Conservation (phyloP, 1,140 invertebrate species). For the Zaprionus inermis region DNA sequence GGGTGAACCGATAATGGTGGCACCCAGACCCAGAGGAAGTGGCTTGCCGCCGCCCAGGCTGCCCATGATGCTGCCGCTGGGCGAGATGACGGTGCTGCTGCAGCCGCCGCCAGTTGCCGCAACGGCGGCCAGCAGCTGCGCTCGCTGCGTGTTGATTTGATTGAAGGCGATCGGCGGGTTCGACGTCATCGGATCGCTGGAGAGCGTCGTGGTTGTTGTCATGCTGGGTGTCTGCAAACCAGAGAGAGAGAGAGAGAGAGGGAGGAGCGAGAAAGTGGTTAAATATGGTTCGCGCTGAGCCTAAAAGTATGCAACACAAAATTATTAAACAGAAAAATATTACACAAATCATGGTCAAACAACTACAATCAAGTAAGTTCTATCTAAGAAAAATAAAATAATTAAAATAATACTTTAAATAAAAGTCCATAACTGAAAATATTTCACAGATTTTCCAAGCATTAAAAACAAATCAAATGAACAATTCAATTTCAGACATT, state of each 20-base stretch:
- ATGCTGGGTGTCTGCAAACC: slow-evolving; percentile 52
- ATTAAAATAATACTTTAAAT: neutral
- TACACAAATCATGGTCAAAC: no score
- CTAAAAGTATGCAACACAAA: no score
- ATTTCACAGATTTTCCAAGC: neutral
- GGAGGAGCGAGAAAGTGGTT: neutral
- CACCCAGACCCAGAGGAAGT: slow-evolving; percentile 53
- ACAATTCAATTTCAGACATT: neutral
- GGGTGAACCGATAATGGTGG: slow-evolving; percentile 63
- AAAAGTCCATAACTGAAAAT: neutral
- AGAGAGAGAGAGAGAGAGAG: no score
- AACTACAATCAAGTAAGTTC: no score
- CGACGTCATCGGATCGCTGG: slow-evolving; percentile 48
- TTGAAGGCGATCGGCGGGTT: slow-evolving; percentile 75
- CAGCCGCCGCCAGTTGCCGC: slow-evolving; percentile 67
- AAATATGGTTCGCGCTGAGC: no score
- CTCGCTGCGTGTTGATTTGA: slow-evolving; percentile 75
- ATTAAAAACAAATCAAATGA: neutral
- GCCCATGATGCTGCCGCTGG: slow-evolving; percentile 69
- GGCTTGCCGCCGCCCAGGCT: slow-evolving; percentile 45
- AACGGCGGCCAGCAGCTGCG: slow-evolving; percentile 71
- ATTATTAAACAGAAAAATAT: no score
- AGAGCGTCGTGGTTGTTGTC: slow-evolving; percentile 59
- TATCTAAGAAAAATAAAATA: no score
- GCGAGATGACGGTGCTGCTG: slow-evolving; percentile 75